Base-by-base conservation (phyloP, 2,888 invertebrate genomes). In the Thera obeliscata region DNA sequence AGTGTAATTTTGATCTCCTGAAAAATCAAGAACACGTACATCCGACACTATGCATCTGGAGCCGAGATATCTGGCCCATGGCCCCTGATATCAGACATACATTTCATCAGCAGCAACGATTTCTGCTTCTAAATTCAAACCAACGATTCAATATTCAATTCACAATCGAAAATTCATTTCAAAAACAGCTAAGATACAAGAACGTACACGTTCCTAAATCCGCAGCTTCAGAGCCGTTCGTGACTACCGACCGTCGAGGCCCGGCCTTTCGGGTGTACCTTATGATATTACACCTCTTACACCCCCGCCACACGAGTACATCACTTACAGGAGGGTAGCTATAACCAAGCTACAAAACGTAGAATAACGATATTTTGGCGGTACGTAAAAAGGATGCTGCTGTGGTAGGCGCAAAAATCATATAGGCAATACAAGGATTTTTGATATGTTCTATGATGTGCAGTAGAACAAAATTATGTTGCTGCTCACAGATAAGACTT, bases 201-300 rank as follows among this genome's bases (percentile, higher is more conserved):
- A 59, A 56, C 55, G 35, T 64, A 69, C 61, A 50, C 12, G 60
- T 38, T 61, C 52, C 50, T 33, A 11, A 69, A 59, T 56, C 46
- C 35, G 56, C 49, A 35, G 60, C 38, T 66, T 56, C 38, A 33
- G 49, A 33, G 43, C 49, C 50, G 61, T 58, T 48, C 69, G 69
- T 66, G 65, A 36, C 59, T 56, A 60, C 49, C 65, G 56, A 55
- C 56, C 61, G 52, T 65, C 59, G 69, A 22, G 55, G 46, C 38
- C 9, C 56, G 56, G 62, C 38, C 41, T 7, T 56, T 52, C 48
- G 54, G 52, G n/a, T 62, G 22, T 59, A 50, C 50, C 43, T 50
- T 59, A 62, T 67, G 6, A 65, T 60, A 60, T 59, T 64, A 63
- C 56, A 64, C 58, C 52, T 61, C 57, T 58, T 62, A 66, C 61